Conservation (phyloP, 2,888 invertebrate genomes). For the Lysandra coridon region DNA sequence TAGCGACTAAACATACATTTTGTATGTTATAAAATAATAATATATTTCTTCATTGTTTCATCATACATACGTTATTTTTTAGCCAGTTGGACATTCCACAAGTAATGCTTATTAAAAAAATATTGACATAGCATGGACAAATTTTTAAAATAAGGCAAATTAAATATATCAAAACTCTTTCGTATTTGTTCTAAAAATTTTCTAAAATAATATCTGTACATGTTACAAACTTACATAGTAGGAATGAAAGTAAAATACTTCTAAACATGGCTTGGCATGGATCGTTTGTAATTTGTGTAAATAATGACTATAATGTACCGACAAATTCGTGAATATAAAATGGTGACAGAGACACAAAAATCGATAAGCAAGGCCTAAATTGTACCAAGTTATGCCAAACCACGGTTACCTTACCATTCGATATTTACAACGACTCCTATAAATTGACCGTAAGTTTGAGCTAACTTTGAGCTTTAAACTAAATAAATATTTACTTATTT, state of each 20-base stretch:
- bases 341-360: neutral
- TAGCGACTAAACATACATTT: neutral
- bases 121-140: neutral
- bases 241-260: constrained; percentile 60
- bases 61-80: neutral
- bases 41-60: neutral
- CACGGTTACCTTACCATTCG: constrained; percentile 42
- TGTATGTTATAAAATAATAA: neutral
- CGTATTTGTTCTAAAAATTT: constrained; percentile 43
- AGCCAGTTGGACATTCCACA: neutral
- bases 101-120: neutral
- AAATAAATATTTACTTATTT: constrained; percentile 49
- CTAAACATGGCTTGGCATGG: constrained; percentile 18
- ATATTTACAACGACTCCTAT: constrained; percentile 60
- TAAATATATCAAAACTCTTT: constrained; percentile 33
- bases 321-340: neutral
- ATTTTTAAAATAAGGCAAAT: constrained; percentile 11
- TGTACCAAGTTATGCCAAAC: constrained; percentile 21
- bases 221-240: constrained; percentile 59
- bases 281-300: neutral
- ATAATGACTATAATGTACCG: no score
- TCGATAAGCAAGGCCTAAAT: neutral
- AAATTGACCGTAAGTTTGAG: constrained; percentile 56
- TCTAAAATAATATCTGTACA: constrained; percentile 56
- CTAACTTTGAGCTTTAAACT: constrained; percentile 78